Evolutionary conservation across 2,888 invertebrate genomes (phyloP), one percentile per base, ranked within the genome.

Genomic region (Leptinotarsa peninsularis): DNA sequence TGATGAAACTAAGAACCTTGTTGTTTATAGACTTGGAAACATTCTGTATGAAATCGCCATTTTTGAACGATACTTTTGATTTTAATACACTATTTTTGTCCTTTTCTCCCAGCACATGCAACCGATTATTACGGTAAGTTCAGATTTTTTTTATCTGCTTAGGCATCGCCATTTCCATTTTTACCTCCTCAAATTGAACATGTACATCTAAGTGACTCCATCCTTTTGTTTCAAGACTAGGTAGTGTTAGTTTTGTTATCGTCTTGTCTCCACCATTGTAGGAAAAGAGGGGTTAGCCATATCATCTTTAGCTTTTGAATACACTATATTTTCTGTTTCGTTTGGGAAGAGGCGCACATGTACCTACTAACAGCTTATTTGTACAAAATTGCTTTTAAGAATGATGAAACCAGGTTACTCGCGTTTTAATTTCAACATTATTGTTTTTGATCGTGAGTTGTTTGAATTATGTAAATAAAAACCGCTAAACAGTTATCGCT

Each of bases 111-210:
- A 96, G 97, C 97, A 91, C 97, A 96, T 93, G 96, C 97, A 89
- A 96, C 97, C 93, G 98, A 97, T 92, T 98, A 98, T 92, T 98
- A 98, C 96, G 98, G 98, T 98, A 96, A 97, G 98, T 97, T 93
- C 92, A 74, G 70, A 71, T 74, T 75, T 79, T 78, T 72, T 74
- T 76, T 71, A 63, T 76, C 68, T 52, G 75, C 75, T 74, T 73
- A 49, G 71, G 66, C 72, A 43, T 66, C 43, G 50, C 72, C 58
- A 67, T 54, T 66, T 73, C 73, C 67, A 60, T 49, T 33, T 67
- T 4, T 14, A 58, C 67, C 43, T 72, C 63, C 71, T 43, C 21
- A 21, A 66, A 17, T 56, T 23, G 17, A 68, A 52, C n/a, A 18
- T 43, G 67, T 66, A 66, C 50, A 66, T 72, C 33, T 66, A 15